Evolutionary conservation across 2,113 vertebrate genomes (phyloP).

Genomic region (Azemiops feae): DNA sequence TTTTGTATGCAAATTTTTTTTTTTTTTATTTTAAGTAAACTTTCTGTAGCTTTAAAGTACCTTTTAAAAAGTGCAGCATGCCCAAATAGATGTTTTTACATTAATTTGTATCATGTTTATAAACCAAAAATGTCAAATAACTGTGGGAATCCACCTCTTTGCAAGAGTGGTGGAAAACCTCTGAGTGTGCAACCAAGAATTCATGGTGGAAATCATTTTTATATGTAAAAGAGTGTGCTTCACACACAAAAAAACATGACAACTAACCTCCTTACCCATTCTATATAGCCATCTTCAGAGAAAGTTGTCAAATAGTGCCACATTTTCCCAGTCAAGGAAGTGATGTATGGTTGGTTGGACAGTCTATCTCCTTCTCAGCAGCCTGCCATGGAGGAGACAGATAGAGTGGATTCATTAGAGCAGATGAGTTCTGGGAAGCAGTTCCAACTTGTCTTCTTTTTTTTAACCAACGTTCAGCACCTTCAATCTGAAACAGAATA

Average conservation of each 20-base stretch:
- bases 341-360: neutral
- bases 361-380: neutral
- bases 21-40: neutral
- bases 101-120: neutral
- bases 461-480: neutral
- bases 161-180: neutral
- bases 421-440: neutral
- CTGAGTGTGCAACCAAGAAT: neutral
- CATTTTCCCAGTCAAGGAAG: neutral
- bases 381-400: neutral
- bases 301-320: neutral
- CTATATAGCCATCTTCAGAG: neutral
- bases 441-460: neutral
- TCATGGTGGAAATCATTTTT: neutral
- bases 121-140: neutral
- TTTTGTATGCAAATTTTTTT: neutral
- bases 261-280: neutral
- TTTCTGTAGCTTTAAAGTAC: neutral
- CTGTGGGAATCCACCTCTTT: neutral
- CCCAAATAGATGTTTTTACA: neutral
- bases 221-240: neutral
- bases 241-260: neutral
- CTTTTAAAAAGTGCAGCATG: neutral
- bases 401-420: neutral
- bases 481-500: neutral